phyloP scores from a whole-genome alignment of 2,888 invertebrate genomes.

The Sphinx pinastri region DNA sequence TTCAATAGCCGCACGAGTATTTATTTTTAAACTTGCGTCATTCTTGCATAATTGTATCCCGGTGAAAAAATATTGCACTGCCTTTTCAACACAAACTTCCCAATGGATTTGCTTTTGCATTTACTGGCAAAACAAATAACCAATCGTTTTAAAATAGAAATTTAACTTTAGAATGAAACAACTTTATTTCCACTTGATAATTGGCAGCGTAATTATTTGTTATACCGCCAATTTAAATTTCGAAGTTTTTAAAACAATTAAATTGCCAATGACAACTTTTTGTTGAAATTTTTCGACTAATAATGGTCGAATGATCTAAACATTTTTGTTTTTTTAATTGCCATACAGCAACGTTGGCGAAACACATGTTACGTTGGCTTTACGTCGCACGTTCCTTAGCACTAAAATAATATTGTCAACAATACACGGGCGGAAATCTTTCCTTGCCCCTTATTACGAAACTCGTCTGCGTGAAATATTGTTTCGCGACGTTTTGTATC shows the following conservation, averaged over 20 bases:
- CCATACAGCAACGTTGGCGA: neutral
- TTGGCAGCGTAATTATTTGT: neutral
- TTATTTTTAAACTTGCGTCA: constrained; percentile 36
- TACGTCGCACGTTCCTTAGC: neutral
- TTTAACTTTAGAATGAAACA: neutral
- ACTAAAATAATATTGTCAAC: constrained; percentile 1
- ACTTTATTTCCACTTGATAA: neutral
- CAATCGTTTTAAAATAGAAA: neutral
- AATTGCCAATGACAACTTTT: neutral
- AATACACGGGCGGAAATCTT: neutral
- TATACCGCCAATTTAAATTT: neutral
- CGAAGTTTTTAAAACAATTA: neutral
- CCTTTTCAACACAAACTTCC: constrained; percentile 7
- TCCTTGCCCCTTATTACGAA: neutral
- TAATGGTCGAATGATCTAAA: neutral
- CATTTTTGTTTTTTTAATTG: neutral
- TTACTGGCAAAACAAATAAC: neutral
- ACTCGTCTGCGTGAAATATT: neutral
- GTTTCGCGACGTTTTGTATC: neutral
- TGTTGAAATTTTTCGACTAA: neutral
- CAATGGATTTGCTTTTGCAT: constrained; percentile 6
- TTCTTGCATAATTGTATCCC: constrained; percentile 32
- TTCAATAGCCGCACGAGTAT: constrained; percentile 31
- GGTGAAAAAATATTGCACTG: constrained; percentile 22
- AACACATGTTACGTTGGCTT: neutral